Base-by-base conservation (phyloP, 2,797 vertebrate species). In the Enteromius treurensis region DNA sequence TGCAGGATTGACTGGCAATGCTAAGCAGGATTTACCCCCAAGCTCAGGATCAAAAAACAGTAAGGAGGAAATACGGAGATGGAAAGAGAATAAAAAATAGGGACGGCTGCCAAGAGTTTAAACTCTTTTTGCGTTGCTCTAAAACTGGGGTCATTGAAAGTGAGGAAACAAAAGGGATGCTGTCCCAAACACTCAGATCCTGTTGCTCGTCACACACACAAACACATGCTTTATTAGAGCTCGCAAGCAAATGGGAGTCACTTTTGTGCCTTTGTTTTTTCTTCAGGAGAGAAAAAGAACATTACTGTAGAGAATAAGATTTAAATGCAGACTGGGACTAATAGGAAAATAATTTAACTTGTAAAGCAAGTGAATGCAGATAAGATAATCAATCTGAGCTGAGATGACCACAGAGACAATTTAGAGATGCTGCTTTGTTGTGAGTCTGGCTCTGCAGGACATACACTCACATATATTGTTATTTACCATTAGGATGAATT, bases 21-120 rank as follows among this genome's bases (percentile, higher is more conserved):
- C 67, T 58, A 85, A 86, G 68, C 73, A 87, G 75, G 42, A 83
- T 87, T 85, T 79, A 77, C 67, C 80, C 62, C 51, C 55, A 65
- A 80, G 80, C 70, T 68, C 21, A 82, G 69, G 55, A 77, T 71
- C 14, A 21, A 40, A 34, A 81, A 40, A 65, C 70, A 69, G 60
- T 47, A 37, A 15, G 23, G 17, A 40, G 79, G 68, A 64, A 80
- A 60, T 67, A 76, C 26, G 58, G 79, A 67, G 51, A 76, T 75
- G 45, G 71, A 58, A 65, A n/a, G 17, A 68, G 13, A n/a, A 32
- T 76, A 51, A 64, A 21, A 23, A 81, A 70, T 58, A 79, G 15
- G 37, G 58, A 62, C 47, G 45, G 40, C 29, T 37, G 45, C 80
- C 80, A 85, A 81, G 80, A 40, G 62, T 53, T 51, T 8, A 19